Evolutionary conservation across 2,113 vertebrate species (phyloP), one percentile per base, ranked within the genome.

Genomic region (Xiphias gladius): DNA sequence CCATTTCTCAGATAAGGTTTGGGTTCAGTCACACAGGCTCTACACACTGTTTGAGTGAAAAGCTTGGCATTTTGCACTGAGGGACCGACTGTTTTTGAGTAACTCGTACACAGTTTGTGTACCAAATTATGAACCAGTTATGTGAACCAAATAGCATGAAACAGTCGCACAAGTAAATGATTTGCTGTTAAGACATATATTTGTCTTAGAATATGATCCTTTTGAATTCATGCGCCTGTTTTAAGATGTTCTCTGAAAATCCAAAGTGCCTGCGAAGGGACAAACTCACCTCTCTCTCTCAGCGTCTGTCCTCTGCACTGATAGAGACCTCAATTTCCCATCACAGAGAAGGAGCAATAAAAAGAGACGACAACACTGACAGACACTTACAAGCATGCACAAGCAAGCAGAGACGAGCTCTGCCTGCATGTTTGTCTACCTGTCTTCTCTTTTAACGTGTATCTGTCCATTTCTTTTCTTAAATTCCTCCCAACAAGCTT

Each of bases 301-400:
- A 77, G 52, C 9, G 57, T 26, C 62, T 59, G 19, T 62, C 73
- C 66, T n/a, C 55, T 7, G 37, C 10, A 17, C 67, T 43, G 46
- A 86, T 67, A 72, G 82, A 79, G 66, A 73, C 68, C 5, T 14
- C 26, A 35, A 50, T 83, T 82, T 80, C 73, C 63, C 28, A 58
- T 82, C 39, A 65, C 7, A 71, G 37, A 85, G 26, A 28, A 26
- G n/a, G n/a, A 59, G 35, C 69, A 72, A 85, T 35, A 75, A 76
- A 76, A 64, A 54, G n/a, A 59, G 66, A 85, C 12, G 30, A 43
- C 62, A 67, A 55, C 58, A 39, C 22, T 64, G 63, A 71, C 73
- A 66, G 43, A 32, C 69, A n/a, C 20, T 48, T 28, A 46, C 50
- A 70, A 70, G 28, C 24, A 63, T 14, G 73, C 16, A 39, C 50